phyloP scores from a whole-genome alignment of 1,140 invertebrate species.

The Drosophila parvula region DNA sequence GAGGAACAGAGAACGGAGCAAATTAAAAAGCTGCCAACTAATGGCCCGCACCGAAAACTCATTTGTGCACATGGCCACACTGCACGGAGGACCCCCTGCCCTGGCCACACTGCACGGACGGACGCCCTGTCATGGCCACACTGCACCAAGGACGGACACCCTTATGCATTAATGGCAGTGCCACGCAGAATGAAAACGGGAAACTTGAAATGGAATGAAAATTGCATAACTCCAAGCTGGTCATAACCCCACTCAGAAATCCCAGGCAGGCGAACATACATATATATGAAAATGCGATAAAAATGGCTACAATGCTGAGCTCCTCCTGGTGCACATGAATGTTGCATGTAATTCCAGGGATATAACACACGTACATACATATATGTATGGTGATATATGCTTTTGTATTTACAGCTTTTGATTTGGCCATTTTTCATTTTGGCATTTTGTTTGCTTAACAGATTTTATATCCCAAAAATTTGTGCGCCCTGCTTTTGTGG shows the following conservation, averaged over 20 bases:
- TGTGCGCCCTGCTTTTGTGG: slow-evolving; percentile 24
- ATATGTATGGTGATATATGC: slow-evolving; percentile 17
- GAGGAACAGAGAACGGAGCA: slow-evolving; percentile 24
- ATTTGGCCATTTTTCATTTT: slow-evolving; percentile 49
- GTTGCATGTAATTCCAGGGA: slow-evolving; percentile 58
- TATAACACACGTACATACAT: slow-evolving; percentile 16
- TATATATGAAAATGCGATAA: slow-evolving; percentile 28
- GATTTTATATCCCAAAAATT: slow-evolving; percentile 52
- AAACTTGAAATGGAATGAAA: slow-evolving; percentile 65
- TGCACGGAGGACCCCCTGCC: slow-evolving; percentile 8
- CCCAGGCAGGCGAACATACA: not conserved
- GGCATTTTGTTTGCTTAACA: slow-evolving; percentile 64
- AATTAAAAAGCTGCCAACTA: slow-evolving; percentile 70
- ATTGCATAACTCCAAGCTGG: slow-evolving; percentile 66
- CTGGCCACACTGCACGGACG: slow-evolving; percentile 3
- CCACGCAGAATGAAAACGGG: slow-evolving; percentile 45
- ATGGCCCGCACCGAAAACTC: slow-evolving; percentile 63
- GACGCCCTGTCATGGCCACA: not conserved
- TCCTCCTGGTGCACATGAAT: slow-evolving; percentile 53
- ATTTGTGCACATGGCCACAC: slow-evolving; percentile 51
- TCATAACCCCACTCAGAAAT: slow-evolving; percentile 33
- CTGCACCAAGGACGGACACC: not conserved
- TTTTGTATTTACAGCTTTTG: slow-evolving; percentile 54
- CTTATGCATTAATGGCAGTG: slow-evolving; percentile 19
- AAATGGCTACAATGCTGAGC: slow-evolving; percentile 12